These are phyloP conservation scores for Seriola quinqueradiata DNA, from an alignment of 2,113 vertebrate genomes.

Conservation along the genomic window DNA sequence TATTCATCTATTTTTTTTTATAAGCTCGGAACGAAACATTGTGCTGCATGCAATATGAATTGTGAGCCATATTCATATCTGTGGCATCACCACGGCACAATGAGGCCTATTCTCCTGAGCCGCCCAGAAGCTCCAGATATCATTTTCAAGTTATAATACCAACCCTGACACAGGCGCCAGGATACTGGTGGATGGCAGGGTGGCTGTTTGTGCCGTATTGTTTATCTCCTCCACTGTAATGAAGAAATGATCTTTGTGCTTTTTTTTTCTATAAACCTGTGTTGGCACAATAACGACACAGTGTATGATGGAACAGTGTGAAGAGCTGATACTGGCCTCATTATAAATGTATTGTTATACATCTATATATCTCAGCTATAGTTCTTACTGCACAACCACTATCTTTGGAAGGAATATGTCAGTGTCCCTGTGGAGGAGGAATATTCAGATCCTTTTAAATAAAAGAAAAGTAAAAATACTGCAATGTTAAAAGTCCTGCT, in stretches of 20 bases:
- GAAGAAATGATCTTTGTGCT: no score
- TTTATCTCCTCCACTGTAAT: conserved; percentile 4
- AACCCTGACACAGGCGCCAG: background rate
- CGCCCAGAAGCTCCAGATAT: conserved; percentile 37
- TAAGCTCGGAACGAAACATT: conserved; percentile 36
- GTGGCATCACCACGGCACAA: conserved; percentile 23
- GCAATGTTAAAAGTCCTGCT: background rate
- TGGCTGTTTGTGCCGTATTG: background rate
- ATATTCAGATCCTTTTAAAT: background rate
- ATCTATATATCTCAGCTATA: background rate
- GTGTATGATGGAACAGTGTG: background rate
- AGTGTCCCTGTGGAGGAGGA: background rate
- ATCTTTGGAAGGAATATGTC: background rate
- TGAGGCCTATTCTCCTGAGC: conserved; percentile 45
- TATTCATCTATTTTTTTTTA: conserved; percentile 44
- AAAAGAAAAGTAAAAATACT: background rate
- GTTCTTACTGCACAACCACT: background rate
- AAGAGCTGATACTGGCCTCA: background rate
- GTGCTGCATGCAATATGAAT: conserved; percentile 48
- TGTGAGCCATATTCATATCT: conserved; percentile 50
- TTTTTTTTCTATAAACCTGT: no score
- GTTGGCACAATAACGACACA: no score
- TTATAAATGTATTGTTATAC: background rate
- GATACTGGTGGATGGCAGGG: background rate
- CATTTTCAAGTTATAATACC: conserved; percentile 27